phyloP scores from a whole-genome alignment of 2,113 vertebrate species.

The Tonatia bakeri region DNA sequence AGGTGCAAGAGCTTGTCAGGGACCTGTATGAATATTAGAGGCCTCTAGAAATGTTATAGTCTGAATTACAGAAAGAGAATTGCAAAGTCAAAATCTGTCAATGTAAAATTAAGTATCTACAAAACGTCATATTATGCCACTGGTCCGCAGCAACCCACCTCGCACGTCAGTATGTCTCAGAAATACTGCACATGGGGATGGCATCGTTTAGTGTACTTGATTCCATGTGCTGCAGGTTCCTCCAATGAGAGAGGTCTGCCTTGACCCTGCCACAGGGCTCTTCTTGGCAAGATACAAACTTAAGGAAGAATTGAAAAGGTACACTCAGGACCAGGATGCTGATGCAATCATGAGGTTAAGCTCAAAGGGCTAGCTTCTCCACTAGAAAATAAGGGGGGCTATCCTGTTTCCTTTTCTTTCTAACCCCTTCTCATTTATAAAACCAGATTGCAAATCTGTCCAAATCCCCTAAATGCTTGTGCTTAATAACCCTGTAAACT shows the following conservation, averaged over 20 bases:
- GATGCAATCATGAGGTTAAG: not conserved
- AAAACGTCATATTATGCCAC: not conserved
- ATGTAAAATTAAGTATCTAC: not conserved
- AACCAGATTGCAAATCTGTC: not conserved
- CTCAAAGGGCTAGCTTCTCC: not conserved
- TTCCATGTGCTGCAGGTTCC: not conserved
- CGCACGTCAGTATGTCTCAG: not conserved
- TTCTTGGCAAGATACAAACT: not conserved
- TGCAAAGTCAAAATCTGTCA: not conserved
- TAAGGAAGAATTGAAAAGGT: not conserved
- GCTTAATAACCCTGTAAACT: not conserved
- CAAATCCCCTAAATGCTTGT: not conserved
- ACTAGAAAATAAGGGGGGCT: fast-evolving
- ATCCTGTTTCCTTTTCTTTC: not conserved
- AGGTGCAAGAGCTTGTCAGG: not conserved
- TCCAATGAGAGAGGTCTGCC: not conserved
- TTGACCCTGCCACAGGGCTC: not conserved
- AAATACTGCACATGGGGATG: not conserved
- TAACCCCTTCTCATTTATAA: not conserved
- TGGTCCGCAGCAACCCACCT: not conserved
- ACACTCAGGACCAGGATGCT: fast-evolving
- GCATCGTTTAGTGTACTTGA: not conserved
- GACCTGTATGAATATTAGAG: not conserved
- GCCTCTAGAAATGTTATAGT: not conserved
- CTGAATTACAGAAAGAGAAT: not conserved